Percentiles rank a stretch among this genome's conserved stretches.
Conservation (phyloP, 2,888 invertebrate species). For the Chymomyza procnemis region DNA sequence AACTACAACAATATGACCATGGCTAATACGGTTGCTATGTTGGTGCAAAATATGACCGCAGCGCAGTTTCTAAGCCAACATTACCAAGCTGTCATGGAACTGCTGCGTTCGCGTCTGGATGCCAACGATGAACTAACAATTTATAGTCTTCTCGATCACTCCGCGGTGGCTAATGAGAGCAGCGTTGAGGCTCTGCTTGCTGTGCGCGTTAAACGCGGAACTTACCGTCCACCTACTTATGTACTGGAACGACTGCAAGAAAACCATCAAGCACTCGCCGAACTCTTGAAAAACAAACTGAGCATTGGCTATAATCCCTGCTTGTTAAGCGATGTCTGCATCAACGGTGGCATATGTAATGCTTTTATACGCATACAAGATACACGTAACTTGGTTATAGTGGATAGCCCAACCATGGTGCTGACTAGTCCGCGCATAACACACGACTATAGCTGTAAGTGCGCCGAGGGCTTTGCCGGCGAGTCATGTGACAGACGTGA, state of each 20-base stretch:
- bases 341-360: slow-evolving; percentile 88
- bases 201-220: slow-evolving; percentile 81
- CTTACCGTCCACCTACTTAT: slow-evolving; percentile 82
- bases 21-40: slow-evolving; percentile 88
- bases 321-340: slow-evolving; percentile 83
- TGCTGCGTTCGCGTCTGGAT: slow-evolving; percentile 83
- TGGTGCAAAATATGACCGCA: slow-evolving; percentile 86
- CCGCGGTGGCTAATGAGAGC: slow-evolving; percentile 40
- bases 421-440: slow-evolving; percentile 89
- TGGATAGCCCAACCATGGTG: slow-evolving; percentile 89
- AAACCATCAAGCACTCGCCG: slow-evolving; percentile 83
- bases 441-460: slow-evolving; percentile 89
- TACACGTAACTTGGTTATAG: slow-evolving; percentile 80
- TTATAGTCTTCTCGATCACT: slow-evolving; percentile 83
- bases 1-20: slow-evolving; percentile 89
- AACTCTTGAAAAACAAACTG: slow-evolving; percentile 81
- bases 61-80: slow-evolving; percentile 86
- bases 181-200: slow-evolving; percentile 87
- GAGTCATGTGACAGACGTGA: slow-evolving; percentile 89
- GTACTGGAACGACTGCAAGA: slow-evolving; percentile 83
- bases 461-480: slow-evolving; percentile 91
- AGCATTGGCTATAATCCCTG: slow-evolving; percentile 90
- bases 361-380: slow-evolving; percentile 85
- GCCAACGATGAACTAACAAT: slow-evolving; percentile 83
- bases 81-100: slow-evolving; percentile 86